Conservation (phyloP, 2,888 invertebrate genomes). For the Diarsia mendica region DNA sequence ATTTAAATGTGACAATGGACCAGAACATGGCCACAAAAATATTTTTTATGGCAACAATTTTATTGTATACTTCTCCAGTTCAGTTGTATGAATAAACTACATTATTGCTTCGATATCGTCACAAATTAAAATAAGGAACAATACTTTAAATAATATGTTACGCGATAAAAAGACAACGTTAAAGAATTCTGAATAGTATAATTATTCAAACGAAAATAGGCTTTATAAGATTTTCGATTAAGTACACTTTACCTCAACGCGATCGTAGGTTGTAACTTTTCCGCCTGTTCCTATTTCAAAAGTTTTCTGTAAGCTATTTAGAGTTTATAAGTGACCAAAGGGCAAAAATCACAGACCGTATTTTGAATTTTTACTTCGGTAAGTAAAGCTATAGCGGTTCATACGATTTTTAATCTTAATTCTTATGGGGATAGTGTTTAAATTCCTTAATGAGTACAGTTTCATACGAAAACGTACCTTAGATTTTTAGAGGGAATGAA, state of each 20-base stretch:
- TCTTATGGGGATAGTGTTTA: background rate
- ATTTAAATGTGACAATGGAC: background rate
- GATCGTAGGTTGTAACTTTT: conserved; percentile 19
- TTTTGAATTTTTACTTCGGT: background rate
- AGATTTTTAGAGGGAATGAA: background rate
- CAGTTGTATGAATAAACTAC: too few species aligned
- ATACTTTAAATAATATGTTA: background rate
- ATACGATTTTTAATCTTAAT: background rate
- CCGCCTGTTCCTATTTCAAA: conserved; percentile 23
- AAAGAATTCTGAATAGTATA: conserved; percentile 5
- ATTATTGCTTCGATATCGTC: background rate
- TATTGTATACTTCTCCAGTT: too few species aligned
- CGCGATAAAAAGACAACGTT: conserved; percentile 5
- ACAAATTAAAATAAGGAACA: background rate
- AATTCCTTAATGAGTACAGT: background rate
- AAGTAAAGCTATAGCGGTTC: background rate
- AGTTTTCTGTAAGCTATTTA: conserved; percentile 15
- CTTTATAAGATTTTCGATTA: background rate
- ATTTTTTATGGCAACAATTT: too few species aligned
- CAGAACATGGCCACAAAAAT: background rate
- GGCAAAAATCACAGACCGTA: background rate
- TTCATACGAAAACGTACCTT: background rate
- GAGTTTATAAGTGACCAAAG: background rate
- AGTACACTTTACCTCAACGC: conserved; percentile 11
- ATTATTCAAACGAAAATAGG: conserved; percentile 15